A percentile compares a stretch with the other conserved stretches of the same genome.
phyloP scores from a whole-genome alignment of 2,888 invertebrate genomes.

The Brachylomia viminalis region DNA sequence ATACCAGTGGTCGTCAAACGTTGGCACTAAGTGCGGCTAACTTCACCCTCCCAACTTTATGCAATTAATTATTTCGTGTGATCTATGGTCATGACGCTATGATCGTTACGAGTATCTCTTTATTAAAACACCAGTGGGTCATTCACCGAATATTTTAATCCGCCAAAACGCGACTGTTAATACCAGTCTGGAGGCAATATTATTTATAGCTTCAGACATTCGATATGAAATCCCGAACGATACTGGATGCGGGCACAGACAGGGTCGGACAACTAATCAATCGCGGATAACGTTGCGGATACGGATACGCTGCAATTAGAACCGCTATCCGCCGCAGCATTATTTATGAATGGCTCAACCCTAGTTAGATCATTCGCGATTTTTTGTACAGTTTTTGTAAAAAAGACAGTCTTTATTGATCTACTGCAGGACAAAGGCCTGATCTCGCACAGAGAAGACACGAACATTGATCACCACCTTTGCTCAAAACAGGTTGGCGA shows the following conservation, averaged over 20 bases:
- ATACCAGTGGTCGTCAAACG: neutral
- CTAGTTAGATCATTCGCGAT: slow-evolving; percentile 21
- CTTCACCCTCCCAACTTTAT: slow-evolving; percentile 25
- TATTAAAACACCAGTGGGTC: slow-evolving; percentile 48
- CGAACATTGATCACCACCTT: neutral
- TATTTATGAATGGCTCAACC: slow-evolving; percentile 47
- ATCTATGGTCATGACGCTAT: slow-evolving; percentile 29
- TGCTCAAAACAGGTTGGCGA: neutral
- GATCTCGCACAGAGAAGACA: neutral
- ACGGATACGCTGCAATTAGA: slow-evolving; percentile 60
- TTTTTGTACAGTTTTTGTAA: neutral
- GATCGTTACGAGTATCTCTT: slow-evolving; percentile 29
- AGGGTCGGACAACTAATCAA: slow-evolving; percentile 61
- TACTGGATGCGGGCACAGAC: slow-evolving; percentile 46
- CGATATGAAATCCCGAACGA: slow-evolving; percentile 56
- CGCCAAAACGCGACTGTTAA: slow-evolving; percentile 35
- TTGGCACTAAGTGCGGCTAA: slow-evolving; percentile 16
- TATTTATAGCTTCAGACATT: slow-evolving; percentile 60
- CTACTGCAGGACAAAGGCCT: too few species aligned
- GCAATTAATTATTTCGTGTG: slow-evolving; percentile 28
- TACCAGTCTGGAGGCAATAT: slow-evolving; percentile 35
- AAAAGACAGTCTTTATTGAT: too few species aligned
- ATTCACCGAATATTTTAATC: slow-evolving; percentile 45
- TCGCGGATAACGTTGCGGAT: slow-evolving; percentile 55
- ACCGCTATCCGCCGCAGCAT: slow-evolving; percentile 28